Evolutionary conservation across 2,888 invertebrate genomes (phyloP).

Genomic region (Agrotis exclamationis): DNA sequence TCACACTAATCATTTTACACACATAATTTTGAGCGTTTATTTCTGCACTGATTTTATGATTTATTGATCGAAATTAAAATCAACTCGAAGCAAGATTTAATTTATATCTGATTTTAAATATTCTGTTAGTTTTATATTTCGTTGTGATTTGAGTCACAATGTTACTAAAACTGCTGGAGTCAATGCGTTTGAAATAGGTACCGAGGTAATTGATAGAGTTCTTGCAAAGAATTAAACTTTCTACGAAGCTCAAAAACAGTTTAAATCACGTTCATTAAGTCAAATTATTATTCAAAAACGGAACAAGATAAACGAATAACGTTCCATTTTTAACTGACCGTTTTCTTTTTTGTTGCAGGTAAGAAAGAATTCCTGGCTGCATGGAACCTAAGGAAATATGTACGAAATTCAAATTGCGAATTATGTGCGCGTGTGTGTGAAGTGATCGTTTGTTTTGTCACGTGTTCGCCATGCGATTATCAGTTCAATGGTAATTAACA

Average conservation of each 20-base stretch:
- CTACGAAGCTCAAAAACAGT: constrained; percentile 13
- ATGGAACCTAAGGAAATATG: constrained; percentile 73
- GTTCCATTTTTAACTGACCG: constrained; percentile 52
- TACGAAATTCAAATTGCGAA: constrained; percentile 80
- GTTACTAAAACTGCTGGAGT: not conserved
- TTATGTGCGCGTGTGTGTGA: constrained; percentile 73
- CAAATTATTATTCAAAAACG: constrained; percentile 53
- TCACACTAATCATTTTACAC: constrained; percentile 39
- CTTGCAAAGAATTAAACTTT: constrained; percentile 20
- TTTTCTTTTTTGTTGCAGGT: constrained; percentile 86
- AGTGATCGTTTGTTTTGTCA: constrained; percentile 82
- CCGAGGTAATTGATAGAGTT: not conserved
- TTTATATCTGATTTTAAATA: constrained; percentile 7
- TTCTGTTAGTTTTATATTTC: not conserved
- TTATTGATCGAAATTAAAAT: not conserved
- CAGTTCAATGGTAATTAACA: constrained; percentile 82
- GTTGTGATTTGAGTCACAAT: not conserved
- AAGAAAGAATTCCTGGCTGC: constrained; percentile 73
- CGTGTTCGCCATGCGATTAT: constrained; percentile 80
- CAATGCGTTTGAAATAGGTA: not conserved
- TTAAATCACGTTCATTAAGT: constrained; percentile 23
- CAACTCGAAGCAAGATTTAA: not conserved
- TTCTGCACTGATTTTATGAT: constrained; percentile 8
- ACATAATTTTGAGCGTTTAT: not conserved
- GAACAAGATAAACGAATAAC: constrained; percentile 51